These are phyloP conservation scores for Drosophila yooni DNA, from an alignment of 2,888 invertebrate species.

Conservation along the genomic window DNA sequence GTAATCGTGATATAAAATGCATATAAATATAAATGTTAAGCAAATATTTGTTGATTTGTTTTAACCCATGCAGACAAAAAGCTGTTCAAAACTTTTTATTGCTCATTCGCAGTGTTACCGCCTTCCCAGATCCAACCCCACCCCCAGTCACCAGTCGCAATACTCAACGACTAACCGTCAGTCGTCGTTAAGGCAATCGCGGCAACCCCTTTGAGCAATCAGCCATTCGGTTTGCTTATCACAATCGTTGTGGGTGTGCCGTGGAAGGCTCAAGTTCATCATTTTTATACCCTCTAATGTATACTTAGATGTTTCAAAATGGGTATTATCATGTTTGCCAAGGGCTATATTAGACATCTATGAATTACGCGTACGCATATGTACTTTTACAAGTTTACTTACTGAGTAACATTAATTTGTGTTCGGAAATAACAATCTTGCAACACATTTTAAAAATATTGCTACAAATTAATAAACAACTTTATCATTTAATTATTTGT, in stretches of 20 bases:
- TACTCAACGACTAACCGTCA: background rate
- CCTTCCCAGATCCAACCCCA: background rate
- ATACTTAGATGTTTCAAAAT: no score
- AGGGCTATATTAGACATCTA: background rate
- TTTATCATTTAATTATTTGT: background rate
- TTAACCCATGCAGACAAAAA: slow-evolving; percentile 61
- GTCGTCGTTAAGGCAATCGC: slow-evolving; percentile 31
- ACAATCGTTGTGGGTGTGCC: slow-evolving; percentile 5
- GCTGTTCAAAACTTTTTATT: slow-evolving; percentile 64
- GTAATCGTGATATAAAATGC: slow-evolving; percentile 54
- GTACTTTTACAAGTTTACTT: background rate
- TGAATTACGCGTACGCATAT: background rate
- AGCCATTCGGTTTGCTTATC: slow-evolving; percentile 59
- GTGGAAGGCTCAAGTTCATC: slow-evolving; percentile 58
- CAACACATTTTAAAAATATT: background rate
- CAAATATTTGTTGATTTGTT: slow-evolving; percentile 72
- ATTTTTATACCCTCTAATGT: slow-evolving; percentile 36
- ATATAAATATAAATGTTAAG: slow-evolving; percentile 54
- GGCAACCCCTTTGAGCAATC: slow-evolving; percentile 42
- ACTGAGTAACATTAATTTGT: background rate
- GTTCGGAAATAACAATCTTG: background rate
- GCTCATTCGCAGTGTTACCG: slow-evolving; percentile 34
- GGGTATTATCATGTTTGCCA: no score
- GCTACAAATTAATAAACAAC: background rate
- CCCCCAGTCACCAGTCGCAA: background rate